phyloP scores from a whole-genome alignment of 2,113 vertebrate species.

The Ptychochromis oligacanthus region DNA sequence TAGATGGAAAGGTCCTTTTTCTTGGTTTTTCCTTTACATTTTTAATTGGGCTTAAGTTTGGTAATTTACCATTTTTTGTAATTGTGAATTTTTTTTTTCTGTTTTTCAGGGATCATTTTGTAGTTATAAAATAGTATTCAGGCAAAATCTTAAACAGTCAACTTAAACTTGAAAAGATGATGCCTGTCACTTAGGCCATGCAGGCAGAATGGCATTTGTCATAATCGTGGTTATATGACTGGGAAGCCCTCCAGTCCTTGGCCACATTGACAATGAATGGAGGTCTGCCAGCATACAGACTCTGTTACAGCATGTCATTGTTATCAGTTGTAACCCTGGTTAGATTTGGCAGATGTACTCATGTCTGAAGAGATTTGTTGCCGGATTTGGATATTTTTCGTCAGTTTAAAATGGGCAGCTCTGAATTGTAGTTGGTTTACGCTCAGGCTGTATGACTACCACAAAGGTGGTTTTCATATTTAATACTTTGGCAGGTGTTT shows the following conservation, averaged over 20 bases:
- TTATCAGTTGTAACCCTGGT: not conserved
- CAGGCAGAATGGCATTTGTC: not conserved
- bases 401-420: constrained; percentile 7
- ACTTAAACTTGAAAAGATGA: not conserved
- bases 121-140: not conserved
- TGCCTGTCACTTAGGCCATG: not conserved
- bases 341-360: constrained; percentile 6
- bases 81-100: constrained; percentile 1
- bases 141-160: not conserved
- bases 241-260: not conserved
- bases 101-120: not conserved
- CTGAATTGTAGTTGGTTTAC: not conserved
- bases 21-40: not conserved
- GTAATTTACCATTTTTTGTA: not conserved
- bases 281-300: constrained; percentile 24
- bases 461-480: not conserved
- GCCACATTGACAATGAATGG: constrained; percentile 6
- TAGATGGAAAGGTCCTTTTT: not conserved
- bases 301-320: constrained; percentile 6
- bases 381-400: not conserved
- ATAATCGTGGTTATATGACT: constrained; percentile 4
- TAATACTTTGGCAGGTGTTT: not conserved
- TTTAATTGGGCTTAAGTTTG: not conserved
- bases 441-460: not conserved
- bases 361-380: constrained; percentile 1